phyloP scores from a whole-genome alignment of 2,113 vertebrate species.

The Alexandromys fortis region DNA sequence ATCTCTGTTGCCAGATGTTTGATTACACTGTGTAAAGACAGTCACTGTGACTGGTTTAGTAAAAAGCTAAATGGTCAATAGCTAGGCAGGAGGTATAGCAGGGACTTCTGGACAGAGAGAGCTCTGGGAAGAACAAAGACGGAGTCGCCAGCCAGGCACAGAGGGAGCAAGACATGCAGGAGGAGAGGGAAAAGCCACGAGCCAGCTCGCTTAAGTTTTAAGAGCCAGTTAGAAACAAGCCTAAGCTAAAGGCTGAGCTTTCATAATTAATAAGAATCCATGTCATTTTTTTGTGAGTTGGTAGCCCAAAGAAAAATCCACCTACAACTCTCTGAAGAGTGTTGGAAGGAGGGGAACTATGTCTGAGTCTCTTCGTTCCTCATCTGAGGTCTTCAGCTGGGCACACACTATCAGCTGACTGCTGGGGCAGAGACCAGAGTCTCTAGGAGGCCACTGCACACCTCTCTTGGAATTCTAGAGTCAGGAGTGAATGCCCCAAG shows the following conservation, averaged over 20 bases:
- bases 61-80: not conserved
- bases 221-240: not conserved
- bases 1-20: not conserved
- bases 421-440: not conserved
- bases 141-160: not conserved
- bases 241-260: not conserved
- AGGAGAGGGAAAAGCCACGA: not conserved
- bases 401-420: not conserved
- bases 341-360: not conserved
- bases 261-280: not conserved
- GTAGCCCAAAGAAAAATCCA: not conserved
- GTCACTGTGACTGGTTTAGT: not conserved
- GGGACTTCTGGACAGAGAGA: not conserved
- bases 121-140: not conserved
- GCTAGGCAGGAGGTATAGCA: not conserved
- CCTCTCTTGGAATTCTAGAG: not conserved
- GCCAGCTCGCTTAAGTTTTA: not conserved
- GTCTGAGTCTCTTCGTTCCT: slow-evolving; percentile 20
- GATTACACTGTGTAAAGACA: not conserved
- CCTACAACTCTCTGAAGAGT: not conserved
- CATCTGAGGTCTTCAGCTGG: not conserved
- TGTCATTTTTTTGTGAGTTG: not conserved
- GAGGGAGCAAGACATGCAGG: not conserved
- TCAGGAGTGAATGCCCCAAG: not conserved
- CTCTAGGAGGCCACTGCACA: not conserved